Evolutionary conservation across 2,797 vertebrate genomes (phyloP).

Genomic region (Sarcophilus harrisii): DNA sequence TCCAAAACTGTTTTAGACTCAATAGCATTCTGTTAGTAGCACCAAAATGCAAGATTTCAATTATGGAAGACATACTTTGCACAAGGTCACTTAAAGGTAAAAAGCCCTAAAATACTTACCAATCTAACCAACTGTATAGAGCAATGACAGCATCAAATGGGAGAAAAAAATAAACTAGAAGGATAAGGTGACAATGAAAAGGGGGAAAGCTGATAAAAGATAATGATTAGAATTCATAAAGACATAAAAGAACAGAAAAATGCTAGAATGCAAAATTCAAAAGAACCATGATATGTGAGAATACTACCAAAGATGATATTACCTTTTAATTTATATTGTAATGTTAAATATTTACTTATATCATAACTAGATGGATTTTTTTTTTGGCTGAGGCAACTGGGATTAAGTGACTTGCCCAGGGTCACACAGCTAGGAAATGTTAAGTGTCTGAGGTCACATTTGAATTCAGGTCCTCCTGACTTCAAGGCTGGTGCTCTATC

Average conservation of each 20-base stretch:
- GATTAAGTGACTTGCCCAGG: no score
- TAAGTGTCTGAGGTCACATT: no score
- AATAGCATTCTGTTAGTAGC: conserved; percentile 84
- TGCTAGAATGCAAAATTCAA: conserved; percentile 60
- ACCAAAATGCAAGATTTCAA: conserved; percentile 78
- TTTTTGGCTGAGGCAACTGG: no score
- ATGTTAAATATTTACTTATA: conserved; percentile 51
- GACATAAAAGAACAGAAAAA: conserved; percentile 60
- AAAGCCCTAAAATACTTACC: conserved; percentile 92
- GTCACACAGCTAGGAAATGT: no score
- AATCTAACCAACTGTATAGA: conserved; percentile 96
- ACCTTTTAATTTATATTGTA: conserved; percentile 39
- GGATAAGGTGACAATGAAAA: conserved; percentile 85
- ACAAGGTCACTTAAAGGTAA: conserved; percentile 68
- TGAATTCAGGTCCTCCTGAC: no score
- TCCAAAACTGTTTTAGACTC: conserved; percentile 46
- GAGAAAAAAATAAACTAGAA: conserved; percentile 87
- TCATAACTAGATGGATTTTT: not conserved
- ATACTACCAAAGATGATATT: conserved; percentile 35
- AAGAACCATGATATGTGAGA: conserved; percentile 45
- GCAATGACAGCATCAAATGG: conserved; percentile 87
- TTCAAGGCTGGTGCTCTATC: no score
- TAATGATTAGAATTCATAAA: conserved; percentile 80
- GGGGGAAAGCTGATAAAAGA: conserved; percentile 83
- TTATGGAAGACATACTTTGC: conserved; percentile 77